phyloP scores from a whole-genome alignment of 2,888 invertebrate genomes.

The Zaprionus lineosus region DNA sequence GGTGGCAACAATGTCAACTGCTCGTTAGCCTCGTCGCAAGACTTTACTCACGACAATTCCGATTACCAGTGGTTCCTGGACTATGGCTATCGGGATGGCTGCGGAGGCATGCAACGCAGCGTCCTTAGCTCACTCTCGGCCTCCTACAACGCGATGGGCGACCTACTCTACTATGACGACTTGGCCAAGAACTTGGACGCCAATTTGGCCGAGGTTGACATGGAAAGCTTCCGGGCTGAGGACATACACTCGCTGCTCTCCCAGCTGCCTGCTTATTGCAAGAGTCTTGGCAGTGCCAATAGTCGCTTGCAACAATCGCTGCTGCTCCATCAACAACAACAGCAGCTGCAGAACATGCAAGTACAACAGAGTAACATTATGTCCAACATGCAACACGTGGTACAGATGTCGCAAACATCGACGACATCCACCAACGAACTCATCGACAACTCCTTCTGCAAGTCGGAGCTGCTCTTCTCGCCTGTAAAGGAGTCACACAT shows the following conservation, averaged over 20 bases:
- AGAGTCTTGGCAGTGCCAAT: slow-evolving; percentile 83
- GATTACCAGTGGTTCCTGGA: slow-evolving; percentile 96
- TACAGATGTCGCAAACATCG: slow-evolving; percentile 77
- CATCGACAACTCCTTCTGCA: slow-evolving; percentile 94
- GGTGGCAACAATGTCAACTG: slow-evolving; percentile 80
- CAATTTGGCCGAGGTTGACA: slow-evolving; percentile 96
- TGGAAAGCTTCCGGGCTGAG: slow-evolving; percentile 96
- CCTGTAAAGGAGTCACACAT: slow-evolving; percentile 92
- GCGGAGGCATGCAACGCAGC: slow-evolving; percentile 87
- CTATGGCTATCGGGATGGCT: slow-evolving; percentile 92
- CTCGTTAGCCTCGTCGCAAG: slow-evolving; percentile 83
- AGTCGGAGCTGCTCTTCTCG: slow-evolving; percentile 94
- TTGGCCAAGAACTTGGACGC: slow-evolving; percentile 94
- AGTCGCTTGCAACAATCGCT: slow-evolving; percentile 76
- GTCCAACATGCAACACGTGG: slow-evolving; percentile 51
- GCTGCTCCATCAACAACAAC: slow-evolving; percentile 62
- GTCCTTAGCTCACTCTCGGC: slow-evolving; percentile 91
- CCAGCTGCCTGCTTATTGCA: slow-evolving; percentile 89
- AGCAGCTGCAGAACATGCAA: slow-evolving; percentile 55
- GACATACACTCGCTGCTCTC: slow-evolving; percentile 94
- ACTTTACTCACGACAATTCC: slow-evolving; percentile 92
- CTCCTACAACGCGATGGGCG: slow-evolving; percentile 89
- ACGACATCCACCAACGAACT: slow-evolving; percentile 85
- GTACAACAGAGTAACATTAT: slow-evolving; percentile 48
- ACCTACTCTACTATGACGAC: slow-evolving; percentile 91